phyloP scores from a whole-genome alignment of 1,140 invertebrate genomes.

The Lordiphosa stackelbergi region DNA sequence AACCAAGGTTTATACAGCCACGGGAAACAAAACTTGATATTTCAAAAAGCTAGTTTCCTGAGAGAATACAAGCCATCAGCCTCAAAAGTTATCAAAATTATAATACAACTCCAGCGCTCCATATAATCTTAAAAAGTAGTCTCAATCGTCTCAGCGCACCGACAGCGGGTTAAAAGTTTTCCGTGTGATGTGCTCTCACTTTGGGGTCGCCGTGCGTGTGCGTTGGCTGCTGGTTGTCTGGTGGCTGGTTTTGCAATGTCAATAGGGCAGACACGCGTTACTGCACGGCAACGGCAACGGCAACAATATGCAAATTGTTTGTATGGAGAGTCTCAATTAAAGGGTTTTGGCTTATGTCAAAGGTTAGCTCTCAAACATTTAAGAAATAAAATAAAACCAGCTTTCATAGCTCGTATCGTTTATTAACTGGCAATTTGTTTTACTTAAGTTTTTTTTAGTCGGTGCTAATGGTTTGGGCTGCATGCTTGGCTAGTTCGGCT shows the following conservation, averaged over 20 bases:
- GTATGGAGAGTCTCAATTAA: constrained; percentile 16
- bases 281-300: constrained; percentile 42
- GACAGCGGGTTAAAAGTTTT: not conserved
- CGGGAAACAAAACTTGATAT: too few relatives aligned
- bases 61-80: too few relatives aligned
- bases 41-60: too few relatives aligned
- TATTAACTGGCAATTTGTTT: constrained; percentile 38
- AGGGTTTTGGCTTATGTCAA: constrained; percentile 47
- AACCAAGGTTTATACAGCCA: too few relatives aligned
- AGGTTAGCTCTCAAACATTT: constrained; percentile 31
- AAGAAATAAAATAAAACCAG: constrained; percentile 12
- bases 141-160: too few relatives aligned
- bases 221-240: constrained; percentile 37
- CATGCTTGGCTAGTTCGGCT: constrained; percentile 42
- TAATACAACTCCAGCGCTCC: too few relatives aligned
- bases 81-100: too few relatives aligned
- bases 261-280: constrained; percentile 39
- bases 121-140: too few relatives aligned
- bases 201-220: constrained; percentile 18
- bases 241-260: constrained; percentile 63
- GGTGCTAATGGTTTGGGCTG: constrained; percentile 54
- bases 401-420: constrained; percentile 16
- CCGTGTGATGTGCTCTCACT: constrained; percentile 12
- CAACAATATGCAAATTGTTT: constrained; percentile 36
- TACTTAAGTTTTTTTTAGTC: constrained; percentile 29